Evolutionary conservation across 2,888 invertebrate genomes (phyloP), one percentile per base, ranked within the genome.

Genomic region (Pseudoips prasinana): DNA sequence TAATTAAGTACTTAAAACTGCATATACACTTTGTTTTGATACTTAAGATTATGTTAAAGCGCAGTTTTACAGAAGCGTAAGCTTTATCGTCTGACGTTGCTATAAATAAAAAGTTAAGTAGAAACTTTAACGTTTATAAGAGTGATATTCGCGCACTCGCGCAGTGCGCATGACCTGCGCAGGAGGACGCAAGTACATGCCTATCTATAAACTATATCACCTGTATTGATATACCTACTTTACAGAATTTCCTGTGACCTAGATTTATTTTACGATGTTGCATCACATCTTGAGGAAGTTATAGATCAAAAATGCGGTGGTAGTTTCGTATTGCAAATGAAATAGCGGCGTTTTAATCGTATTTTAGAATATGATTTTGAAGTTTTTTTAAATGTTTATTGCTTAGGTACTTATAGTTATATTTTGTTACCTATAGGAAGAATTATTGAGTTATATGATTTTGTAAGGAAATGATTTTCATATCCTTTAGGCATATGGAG

Each of bases 91-190:
- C n/a, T n/a, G n/a, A n/a, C n/a, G n/a, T 14, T 14, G 14, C 14
- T 14, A 14, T 14, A 14, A 14, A 3, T 14, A 14, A 14, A 65
- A 73, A 67, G 62, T 71, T 70, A 55, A 44, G 42, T 36, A 45
- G 55, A 63, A 69, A 70, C 64, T 72, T 67, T 54, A 36, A 36
- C 51, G 59, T 39, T 29, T 32, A 34, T 64, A 72, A 63, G 60
- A 63, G 44, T 52, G 55, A 64, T 34, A 56, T 60, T 76, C 32
- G 66, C 60, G 51, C 51, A 58, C 39, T 40, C 6, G 1, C 25
- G 22, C 44, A 65, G 44, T 78, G 83, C 82, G 83, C 82, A 82
- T 80, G 84, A 71, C 58, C 74, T 80, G 82, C 80, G 82, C 82
- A 77, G 60, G 81, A 78, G 79, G 67, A 78, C 70, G 68, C 48